Conservation (phyloP, 1,140 invertebrate genomes). For the Ectropis grisescens region DNA sequence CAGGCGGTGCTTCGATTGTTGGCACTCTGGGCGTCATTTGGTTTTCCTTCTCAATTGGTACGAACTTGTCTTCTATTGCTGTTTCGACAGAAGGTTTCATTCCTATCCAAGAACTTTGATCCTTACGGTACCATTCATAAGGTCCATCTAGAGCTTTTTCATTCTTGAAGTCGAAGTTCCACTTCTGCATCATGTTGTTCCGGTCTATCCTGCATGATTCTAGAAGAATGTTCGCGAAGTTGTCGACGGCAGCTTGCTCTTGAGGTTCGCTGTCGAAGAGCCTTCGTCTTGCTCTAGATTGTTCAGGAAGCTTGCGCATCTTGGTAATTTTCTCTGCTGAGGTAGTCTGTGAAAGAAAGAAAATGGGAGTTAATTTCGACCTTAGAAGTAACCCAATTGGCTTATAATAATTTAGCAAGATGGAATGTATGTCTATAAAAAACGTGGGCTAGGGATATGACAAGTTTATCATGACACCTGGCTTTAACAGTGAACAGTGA, state of each 20-base stretch:
- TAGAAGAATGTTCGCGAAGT: slow-evolving; percentile 30
- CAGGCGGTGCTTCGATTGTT: slow-evolving; percentile 13
- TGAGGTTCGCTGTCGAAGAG: slow-evolving; percentile 5
- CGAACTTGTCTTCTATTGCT: slow-evolving; percentile 11
- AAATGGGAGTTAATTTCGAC: too few species aligned
- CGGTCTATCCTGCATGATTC: slow-evolving; percentile 22
- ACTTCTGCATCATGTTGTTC: slow-evolving; percentile 25
- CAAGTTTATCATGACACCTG: too few species aligned
- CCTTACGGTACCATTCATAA: slow-evolving; percentile 22
- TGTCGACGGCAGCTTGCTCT: slow-evolving; percentile 28
- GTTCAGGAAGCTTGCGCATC: slow-evolving; percentile 23
- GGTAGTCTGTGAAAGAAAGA: slow-evolving; percentile 33
- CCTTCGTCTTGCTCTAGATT: slow-evolving; percentile 22
- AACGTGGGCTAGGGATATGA: too few species aligned
- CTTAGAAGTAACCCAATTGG: too few species aligned
- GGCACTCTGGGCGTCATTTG: slow-evolving; percentile 27
- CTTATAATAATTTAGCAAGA: too few species aligned
- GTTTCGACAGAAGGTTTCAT: slow-evolving; percentile 9
- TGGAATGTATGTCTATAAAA: too few species aligned
- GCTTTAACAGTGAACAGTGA: too few species aligned
- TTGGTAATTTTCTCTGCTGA: slow-evolving; percentile 27
- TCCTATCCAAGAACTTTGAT: slow-evolving; percentile 18
- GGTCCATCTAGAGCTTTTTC: slow-evolving; percentile 30
- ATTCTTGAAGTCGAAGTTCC: slow-evolving; percentile 43
- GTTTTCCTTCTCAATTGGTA: slow-evolving; percentile 26